These are phyloP conservation scores for Scolopax rusticola DNA, from an alignment of 2,797 vertebrate species.

Conservation along the genomic window DNA sequence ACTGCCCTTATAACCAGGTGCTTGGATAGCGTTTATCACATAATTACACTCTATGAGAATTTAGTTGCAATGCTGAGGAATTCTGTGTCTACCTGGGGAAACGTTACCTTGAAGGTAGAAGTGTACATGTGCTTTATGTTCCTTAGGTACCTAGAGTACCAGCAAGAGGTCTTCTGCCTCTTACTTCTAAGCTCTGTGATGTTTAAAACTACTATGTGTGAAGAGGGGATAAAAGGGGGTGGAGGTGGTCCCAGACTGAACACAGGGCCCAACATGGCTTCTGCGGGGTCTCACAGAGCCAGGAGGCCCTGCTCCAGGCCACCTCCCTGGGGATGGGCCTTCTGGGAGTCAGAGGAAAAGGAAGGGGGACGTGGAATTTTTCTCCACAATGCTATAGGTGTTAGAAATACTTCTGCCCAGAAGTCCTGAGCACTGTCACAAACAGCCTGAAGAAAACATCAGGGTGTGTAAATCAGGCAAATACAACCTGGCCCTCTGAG, in stretches of 20 bases:
- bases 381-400: not conserved
- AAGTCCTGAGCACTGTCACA: not conserved
- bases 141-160: not conserved
- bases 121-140: accelerated
- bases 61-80: not conserved
- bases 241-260: accelerated
- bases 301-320: no score
- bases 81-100: not conserved
- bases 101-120: not conserved
- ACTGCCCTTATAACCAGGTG: not conserved
- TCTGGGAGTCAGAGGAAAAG: not conserved
- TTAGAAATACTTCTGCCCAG: not conserved
- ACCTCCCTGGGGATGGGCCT: no score
- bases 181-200: not conserved
- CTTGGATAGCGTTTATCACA: not conserved
- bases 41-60: not conserved
- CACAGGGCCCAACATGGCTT: no score
- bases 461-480: not conserved
- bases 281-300: accelerated
- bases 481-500: no score
- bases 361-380: not conserved
- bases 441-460: accelerated
- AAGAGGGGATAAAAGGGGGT: not conserved
- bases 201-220: accelerated
- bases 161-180: not conserved